Conservation (phyloP, 92 coral and sea anemone species). For the Epizoanthus stellaris region DNA sequence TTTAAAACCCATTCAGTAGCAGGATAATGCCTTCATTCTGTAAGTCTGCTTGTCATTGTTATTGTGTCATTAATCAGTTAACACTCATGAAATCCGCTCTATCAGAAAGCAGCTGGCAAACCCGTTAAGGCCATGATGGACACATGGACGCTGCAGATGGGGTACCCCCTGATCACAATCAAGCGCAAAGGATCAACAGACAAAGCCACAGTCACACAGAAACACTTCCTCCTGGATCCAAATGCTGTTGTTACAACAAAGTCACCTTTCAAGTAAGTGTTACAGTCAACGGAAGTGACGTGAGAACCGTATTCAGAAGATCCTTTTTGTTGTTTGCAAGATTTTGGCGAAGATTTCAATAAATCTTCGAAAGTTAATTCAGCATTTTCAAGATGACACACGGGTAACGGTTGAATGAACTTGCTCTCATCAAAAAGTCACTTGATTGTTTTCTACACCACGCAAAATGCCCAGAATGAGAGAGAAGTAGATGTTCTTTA, state of each 20-base stretch:
- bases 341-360: too few species aligned
- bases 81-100: background rate
- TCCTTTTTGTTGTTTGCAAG: background rate
- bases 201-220: slow-evolving; percentile 76
- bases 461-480: too few species aligned
- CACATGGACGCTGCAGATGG: slow-evolving; percentile 97
- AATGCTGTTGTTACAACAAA: slow-evolving; percentile 74
- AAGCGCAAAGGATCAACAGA: slow-evolving; percentile 46
- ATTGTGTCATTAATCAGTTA: background rate
- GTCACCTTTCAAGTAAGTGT: slow-evolving; percentile 80
- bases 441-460: too few species aligned
- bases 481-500: too few species aligned
- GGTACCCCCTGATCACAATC: slow-evolving; percentile 88
- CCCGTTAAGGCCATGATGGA: slow-evolving; percentile 91
- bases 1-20: too few species aligned
- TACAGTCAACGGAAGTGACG: background rate
- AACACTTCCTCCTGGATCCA: slow-evolving; percentile 91
- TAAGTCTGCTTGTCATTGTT: too few species aligned
- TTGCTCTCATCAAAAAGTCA: too few species aligned
- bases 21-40: too few species aligned
- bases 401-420: too few species aligned
- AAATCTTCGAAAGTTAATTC: too few species aligned
- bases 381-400: too few species aligned
- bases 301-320: too few species aligned
- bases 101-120: slow-evolving; percentile 53